A percentile compares a stretch with the other conserved stretches of the same genome.
Evolutionary conservation across 1,140 invertebrate genomes (phyloP).

Genomic region (Neuroterus valhalla): DNA sequence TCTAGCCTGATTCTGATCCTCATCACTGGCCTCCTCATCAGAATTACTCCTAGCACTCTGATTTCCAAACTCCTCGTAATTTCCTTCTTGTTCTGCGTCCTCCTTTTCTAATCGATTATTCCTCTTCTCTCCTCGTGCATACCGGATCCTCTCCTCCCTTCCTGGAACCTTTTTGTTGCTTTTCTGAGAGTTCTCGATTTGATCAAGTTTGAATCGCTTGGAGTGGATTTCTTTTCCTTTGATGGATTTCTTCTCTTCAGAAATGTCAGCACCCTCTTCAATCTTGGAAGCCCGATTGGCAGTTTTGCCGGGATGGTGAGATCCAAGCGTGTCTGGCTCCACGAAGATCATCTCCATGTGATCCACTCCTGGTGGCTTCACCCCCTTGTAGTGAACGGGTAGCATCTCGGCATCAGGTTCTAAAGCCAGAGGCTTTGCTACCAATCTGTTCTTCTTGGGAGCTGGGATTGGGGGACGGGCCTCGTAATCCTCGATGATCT

Average conservation of each 20-base stretch:
- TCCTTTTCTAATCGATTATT: too few relatives aligned
- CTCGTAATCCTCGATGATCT: not conserved
- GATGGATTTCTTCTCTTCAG: not conserved
- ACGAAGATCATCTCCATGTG: slow-evolving; percentile 63
- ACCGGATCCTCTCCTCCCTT: not conserved
- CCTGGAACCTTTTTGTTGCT: not conserved
- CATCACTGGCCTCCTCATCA: too few relatives aligned
- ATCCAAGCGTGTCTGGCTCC: not conserved
- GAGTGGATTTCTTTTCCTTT: not conserved
- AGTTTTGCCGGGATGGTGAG: not conserved
- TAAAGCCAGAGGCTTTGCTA: slow-evolving; percentile 6
- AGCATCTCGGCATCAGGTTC: slow-evolving; percentile 70
- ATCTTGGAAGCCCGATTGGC: not conserved
- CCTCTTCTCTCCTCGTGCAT: too few relatives aligned
- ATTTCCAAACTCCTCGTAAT: too few relatives aligned
- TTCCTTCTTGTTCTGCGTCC: not conserved
- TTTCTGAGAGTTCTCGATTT: not conserved
- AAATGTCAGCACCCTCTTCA: slow-evolving; percentile 9
- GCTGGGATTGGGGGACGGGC: not conserved
- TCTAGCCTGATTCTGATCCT: too few relatives aligned
- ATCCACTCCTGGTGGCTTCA: slow-evolving; percentile 66
- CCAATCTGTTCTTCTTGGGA: not conserved
- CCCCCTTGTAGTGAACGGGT: slow-evolving; percentile 62
- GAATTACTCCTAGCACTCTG: too few relatives aligned
- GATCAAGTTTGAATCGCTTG: not conserved